These are phyloP conservation scores for Icerya purchasi DNA, from an alignment of 2,888 invertebrate species.

Conservation along the genomic window DNA sequence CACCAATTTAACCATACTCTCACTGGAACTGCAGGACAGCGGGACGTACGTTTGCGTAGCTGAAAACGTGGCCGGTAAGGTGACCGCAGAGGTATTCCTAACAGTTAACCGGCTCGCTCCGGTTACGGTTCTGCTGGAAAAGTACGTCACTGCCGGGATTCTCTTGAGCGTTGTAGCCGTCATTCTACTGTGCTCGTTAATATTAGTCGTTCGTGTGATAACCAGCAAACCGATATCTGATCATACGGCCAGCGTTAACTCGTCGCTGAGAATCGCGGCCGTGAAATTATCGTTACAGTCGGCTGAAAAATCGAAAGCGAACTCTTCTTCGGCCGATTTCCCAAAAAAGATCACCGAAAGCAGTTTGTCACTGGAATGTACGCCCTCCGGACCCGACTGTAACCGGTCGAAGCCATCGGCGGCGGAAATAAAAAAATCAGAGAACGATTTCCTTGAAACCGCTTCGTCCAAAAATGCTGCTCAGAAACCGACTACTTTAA, in stretches of 20 bases:
- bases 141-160: constrained; percentile 42
- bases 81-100: constrained; percentile 49
- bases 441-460: not conserved
- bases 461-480: not conserved
- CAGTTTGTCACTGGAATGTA: not conserved
- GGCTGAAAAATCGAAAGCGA: too few relatives aligned
- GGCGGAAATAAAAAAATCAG: constrained; percentile 1
- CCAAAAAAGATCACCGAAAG: constrained; percentile 2
- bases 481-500: constrained; percentile 7
- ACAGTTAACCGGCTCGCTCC: constrained; percentile 29
- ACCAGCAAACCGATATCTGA: too few relatives aligned
- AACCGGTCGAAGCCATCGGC: not conserved
- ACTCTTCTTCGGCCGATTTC: constrained; percentile 5
- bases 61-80: constrained; percentile 57
- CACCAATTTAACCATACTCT: constrained; percentile 49
- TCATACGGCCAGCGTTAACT: too few relatives aligned
- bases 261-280: too few relatives aligned
- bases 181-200: constrained; percentile 8
- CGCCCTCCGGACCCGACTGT: constrained; percentile 23
- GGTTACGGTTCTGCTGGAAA: constrained; percentile 32
- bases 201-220: constrained; percentile 10
- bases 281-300: too few relatives aligned
- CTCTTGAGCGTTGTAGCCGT: constrained; percentile 29
- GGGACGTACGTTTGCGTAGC: constrained; percentile 56
- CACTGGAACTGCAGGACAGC: constrained; percentile 49